phyloP scores from a whole-genome alignment of 2,113 vertebrate genomes.

The Percina caprodes region DNA sequence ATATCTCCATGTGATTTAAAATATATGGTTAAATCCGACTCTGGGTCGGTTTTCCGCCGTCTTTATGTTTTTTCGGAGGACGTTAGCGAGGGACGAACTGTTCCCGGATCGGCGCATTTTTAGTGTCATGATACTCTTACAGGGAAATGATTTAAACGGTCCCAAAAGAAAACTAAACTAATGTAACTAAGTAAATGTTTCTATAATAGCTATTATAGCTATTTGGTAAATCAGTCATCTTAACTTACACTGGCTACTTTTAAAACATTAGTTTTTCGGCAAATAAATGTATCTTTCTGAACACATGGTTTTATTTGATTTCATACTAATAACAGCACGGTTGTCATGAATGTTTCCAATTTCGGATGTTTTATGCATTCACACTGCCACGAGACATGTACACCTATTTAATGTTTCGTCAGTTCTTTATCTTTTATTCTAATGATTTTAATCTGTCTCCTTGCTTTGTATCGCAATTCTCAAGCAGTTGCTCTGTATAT shows the following conservation, averaged over 20 bases:
- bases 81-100: neutral
- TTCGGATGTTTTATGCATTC: neutral
- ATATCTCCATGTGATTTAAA: neutral
- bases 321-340: too few species aligned
- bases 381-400: too few species aligned
- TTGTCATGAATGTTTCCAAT: neutral
- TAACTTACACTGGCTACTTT: neutral
- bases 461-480: too few species aligned
- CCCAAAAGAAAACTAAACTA: neutral
- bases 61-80: rapidly evolving
- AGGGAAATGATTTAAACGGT: neutral
- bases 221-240: neutral
- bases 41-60: neutral
- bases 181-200: neutral
- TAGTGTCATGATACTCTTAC: neutral
- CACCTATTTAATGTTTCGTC: too few species aligned
- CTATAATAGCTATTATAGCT: neutral
- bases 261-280: too few species aligned
- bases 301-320: neutral
- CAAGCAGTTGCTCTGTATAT: too few species aligned
- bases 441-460: too few species aligned
- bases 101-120: slow-evolving; percentile 9
- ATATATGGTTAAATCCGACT: neutral
- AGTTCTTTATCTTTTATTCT: too few species aligned
- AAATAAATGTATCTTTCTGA: neutral